A percentile compares a stretch with the other conserved stretches of the same genome.
These are phyloP conservation scores for Bemisia tabaci DNA, from an alignment of 1,140 invertebrate species.

Conservation along the genomic window DNA sequence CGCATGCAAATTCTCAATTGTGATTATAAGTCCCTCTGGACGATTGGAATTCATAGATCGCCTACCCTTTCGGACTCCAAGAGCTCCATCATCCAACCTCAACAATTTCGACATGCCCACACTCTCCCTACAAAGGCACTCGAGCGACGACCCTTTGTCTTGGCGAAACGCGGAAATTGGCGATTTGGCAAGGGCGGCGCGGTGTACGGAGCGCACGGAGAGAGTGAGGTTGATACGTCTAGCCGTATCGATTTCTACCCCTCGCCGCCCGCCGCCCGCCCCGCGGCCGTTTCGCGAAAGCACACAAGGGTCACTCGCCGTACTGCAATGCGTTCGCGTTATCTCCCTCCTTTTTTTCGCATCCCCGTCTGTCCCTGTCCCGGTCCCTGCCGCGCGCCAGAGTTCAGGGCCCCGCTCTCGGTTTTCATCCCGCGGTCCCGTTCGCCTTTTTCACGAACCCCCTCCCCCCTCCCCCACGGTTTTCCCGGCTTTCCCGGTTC, in stretches of 20 bases:
- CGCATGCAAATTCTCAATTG: too few species aligned
- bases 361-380: background rate
- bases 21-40: too few species aligned
- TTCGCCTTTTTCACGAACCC: background rate
- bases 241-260: conserved; percentile 16
- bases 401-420: background rate
- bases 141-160: too few species aligned
- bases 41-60: too few species aligned
- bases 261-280: conserved; percentile 2
- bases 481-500: background rate
- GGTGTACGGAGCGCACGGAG: conserved; percentile 18
- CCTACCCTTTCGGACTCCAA: too few species aligned
- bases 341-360: background rate
- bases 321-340: background rate
- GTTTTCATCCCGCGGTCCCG: background rate
- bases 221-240: conserved; percentile 15
- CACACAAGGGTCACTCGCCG: background rate
- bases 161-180: conserved; percentile 13
- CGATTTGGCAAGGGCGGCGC: conserved; percentile 20
- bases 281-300: background rate
- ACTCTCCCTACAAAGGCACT: too few species aligned
- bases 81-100: too few species aligned
- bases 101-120: too few species aligned
- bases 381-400: background rate
- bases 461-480: background rate